Conservation (phyloP, 2,113 vertebrate genomes). For the Nettapus auritus region DNA sequence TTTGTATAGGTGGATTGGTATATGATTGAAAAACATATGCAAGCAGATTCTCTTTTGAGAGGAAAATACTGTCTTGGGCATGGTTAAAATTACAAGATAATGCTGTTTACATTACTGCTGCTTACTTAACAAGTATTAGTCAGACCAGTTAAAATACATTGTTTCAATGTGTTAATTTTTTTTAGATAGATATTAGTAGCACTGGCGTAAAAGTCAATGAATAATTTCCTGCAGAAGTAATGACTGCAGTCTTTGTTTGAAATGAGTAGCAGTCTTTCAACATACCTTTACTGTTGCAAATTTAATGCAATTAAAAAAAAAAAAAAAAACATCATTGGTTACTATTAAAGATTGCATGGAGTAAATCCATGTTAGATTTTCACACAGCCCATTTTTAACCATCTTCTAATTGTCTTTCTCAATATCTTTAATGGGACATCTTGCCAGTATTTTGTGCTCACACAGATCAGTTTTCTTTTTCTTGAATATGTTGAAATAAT, state of each 20-base stretch:
- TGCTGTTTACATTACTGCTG: neutral
- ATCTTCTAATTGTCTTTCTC: neutral
- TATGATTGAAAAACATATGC: neutral
- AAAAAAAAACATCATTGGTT: neutral
- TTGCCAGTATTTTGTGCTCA: neutral
- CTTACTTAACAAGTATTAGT: neutral
- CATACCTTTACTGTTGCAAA: neutral
- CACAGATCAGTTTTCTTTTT: neutral
- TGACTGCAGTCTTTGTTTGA: neutral
- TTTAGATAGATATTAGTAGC: neutral
- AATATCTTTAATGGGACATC: neutral
- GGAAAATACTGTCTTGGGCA: neutral
- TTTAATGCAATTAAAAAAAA: too few species aligned
- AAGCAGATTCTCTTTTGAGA: neutral
- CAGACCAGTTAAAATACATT: neutral
- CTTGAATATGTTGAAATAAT: neutral
- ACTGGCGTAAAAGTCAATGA: neutral
- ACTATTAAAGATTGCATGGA: neutral
- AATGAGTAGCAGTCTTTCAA: neutral
- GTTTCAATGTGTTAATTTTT: neutral
- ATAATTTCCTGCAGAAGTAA: neutral
- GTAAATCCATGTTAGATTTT: neutral
- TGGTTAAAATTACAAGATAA: neutral
- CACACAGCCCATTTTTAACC: neutral
- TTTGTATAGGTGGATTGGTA: neutral